phyloP scores from a whole-genome alignment of 2,113 vertebrate genomes.

The Vimba vimba region DNA sequence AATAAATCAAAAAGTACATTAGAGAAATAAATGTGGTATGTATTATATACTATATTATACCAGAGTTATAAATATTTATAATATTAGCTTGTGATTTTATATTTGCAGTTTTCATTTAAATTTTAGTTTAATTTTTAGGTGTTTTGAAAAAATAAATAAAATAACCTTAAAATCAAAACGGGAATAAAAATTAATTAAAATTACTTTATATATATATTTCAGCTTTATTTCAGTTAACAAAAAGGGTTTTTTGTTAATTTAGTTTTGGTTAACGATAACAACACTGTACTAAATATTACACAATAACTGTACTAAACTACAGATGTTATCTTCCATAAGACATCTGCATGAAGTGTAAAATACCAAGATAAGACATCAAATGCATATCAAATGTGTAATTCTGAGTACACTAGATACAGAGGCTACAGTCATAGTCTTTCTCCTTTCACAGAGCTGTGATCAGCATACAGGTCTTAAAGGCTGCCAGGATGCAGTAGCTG shows the following conservation, averaged over 20 bases:
- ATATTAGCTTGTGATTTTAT: neutral
- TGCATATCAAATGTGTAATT: neutral
- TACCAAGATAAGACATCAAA: neutral
- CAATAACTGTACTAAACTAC: neutral
- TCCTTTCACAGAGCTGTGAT: constrained; percentile 43
- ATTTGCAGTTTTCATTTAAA: neutral
- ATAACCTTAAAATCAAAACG: too few relatives aligned
- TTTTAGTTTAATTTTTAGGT: neutral
- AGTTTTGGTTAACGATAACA: neutral
- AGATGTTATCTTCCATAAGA: neutral
- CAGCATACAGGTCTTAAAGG: constrained; percentile 1
- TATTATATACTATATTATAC: too few relatives aligned
- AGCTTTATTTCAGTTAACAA: too few relatives aligned
- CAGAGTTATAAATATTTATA: too few relatives aligned
- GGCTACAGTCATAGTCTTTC: neutral
- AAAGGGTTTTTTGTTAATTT: neutral
- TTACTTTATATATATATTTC: too few relatives aligned
- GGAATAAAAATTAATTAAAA: too few relatives aligned
- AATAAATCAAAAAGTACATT: neutral
- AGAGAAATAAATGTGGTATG: neutral
- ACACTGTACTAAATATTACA: neutral
- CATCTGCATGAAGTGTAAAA: neutral
- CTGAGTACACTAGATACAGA: neutral
- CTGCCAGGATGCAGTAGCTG: constrained; percentile 29
- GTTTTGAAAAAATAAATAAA: neutral